phyloP scores from a whole-genome alignment of 1,140 invertebrate genomes.

The Thalassaphorura encarpata region DNA sequence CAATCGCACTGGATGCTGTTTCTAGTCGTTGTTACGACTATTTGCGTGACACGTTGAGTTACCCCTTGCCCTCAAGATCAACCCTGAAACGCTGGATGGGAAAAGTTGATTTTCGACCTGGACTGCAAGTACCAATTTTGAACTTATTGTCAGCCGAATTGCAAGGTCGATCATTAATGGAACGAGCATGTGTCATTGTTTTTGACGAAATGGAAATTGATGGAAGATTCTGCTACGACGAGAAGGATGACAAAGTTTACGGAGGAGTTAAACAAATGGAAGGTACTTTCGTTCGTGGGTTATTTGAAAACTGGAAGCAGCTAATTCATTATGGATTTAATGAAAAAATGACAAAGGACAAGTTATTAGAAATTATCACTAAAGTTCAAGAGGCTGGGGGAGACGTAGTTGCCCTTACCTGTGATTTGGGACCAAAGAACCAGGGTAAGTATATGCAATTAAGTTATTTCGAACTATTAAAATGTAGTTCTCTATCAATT shows the following conservation, averaged over 20 bases:
- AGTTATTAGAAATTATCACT: constrained; percentile 8
- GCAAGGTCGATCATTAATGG: not conserved
- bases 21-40: constrained; percentile 1
- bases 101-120: not conserved
- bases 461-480: too few species aligned
- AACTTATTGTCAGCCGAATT: not conserved
- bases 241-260: constrained; percentile 7
- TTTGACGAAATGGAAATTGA: constrained; percentile 26
- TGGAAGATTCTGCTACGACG: constrained; percentile 9
- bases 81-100: not conserved
- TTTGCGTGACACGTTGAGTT: not conserved
- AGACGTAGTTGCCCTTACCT: constrained; percentile 35
- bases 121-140: not conserved
- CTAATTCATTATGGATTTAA: constrained; percentile 19
- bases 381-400: constrained; percentile 33
- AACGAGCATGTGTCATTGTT: constrained; percentile 6
- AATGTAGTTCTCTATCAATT: too few species aligned
- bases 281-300: constrained; percentile 12
- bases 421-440: constrained; percentile 35
- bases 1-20: not conserved
- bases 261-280: constrained; percentile 13
- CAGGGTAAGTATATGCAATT: too few species aligned
- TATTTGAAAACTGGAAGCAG: constrained; percentile 17
- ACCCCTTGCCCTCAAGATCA: not conserved
- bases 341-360: not conserved